Evolutionary conservation across 2,888 invertebrate species (phyloP).

Genomic region (Copidosoma aretas): DNA sequence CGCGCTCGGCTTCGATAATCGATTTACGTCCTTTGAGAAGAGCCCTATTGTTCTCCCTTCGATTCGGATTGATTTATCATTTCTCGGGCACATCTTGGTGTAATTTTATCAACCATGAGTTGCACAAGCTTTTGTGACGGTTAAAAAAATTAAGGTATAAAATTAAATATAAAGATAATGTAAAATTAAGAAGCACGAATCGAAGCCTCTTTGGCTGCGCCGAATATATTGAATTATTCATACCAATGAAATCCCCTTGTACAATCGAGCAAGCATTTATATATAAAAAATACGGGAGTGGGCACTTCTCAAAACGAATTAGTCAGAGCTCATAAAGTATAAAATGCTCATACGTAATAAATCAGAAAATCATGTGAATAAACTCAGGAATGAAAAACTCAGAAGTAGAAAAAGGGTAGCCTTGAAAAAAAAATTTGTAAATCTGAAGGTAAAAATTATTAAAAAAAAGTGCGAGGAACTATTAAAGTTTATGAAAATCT

Average conservation of each 20-base stretch:
- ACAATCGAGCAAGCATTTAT: neutral
- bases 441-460: no score
- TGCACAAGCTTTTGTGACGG: no score
- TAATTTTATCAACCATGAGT: neutral
- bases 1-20: slow-evolving; percentile 1
- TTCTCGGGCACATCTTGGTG: neutral
- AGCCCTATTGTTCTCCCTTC: neutral
- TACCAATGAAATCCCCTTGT: slow-evolving; percentile 18
- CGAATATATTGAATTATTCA: neutral
- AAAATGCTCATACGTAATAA: no score
- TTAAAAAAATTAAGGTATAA: neutral
- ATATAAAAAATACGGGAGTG: neutral
- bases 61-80: neutral
- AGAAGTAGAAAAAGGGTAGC: no score
- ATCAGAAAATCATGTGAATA: no score
- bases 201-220: neutral
- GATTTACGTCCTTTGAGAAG: slow-evolving; percentile 8
- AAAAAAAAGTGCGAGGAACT: no score
- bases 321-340: neutral
- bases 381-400: no score
- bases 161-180: neutral
- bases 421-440: no score
- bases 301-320: slow-evolving; percentile 1
- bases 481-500: no score
- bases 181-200: neutral